Conservation (phyloP, 1,140 invertebrate species). For the Hylaeus anthracinus region DNA sequence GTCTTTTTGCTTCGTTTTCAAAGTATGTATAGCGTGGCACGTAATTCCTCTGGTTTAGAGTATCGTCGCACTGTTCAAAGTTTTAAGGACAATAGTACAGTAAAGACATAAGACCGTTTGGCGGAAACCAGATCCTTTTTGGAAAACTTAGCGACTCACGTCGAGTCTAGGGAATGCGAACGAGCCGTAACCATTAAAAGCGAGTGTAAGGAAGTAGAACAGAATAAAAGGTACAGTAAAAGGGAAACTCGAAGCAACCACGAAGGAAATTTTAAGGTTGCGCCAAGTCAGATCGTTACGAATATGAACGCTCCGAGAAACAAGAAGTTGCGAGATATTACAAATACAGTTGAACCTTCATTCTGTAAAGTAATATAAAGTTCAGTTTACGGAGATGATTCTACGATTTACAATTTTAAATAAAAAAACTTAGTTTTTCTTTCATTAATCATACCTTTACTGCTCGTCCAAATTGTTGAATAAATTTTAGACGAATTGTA, state of each 20-base stretch:
- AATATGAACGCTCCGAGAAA: neutral
- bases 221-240: neutral
- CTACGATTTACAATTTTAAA: neutral
- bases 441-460: neutral
- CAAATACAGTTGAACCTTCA: too few species aligned
- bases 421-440: neutral
- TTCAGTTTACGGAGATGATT: too few species aligned
- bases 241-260: neutral
- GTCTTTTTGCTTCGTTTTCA: neutral
- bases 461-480: too few species aligned
- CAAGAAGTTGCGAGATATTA: too few species aligned
- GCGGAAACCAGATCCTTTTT: constrained; percentile 20
- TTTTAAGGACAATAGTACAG: constrained; percentile 1
- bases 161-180: constrained; percentile 5
- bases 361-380: neutral
- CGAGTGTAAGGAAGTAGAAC: neutral
- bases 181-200: constrained; percentile 4
- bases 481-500: too few species aligned
- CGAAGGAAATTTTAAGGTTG: neutral
- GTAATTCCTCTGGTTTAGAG: neutral
- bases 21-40: neutral
- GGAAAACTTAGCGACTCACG: constrained; percentile 2
- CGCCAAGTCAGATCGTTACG: neutral
- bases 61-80: neutral
- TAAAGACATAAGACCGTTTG: neutral